A percentile compares a stretch with the other conserved stretches of the same genome.
These are phyloP conservation scores for Agonopterix alstromeriana DNA, from an alignment of 2,888 invertebrate genomes.

Conservation along the genomic window DNA sequence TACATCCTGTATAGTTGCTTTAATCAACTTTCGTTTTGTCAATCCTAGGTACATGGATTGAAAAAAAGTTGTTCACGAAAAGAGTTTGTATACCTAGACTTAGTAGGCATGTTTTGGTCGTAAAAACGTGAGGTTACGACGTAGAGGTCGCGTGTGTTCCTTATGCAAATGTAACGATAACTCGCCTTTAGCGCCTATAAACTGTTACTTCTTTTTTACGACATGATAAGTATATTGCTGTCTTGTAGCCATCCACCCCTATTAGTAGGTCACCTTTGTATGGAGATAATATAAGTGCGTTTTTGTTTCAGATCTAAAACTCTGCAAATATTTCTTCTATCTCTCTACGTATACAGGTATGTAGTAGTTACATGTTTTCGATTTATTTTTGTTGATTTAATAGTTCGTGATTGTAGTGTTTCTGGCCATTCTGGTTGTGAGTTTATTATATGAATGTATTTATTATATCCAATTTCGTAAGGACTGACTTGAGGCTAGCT, in stretches of 20 bases:
- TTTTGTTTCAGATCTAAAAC: constrained; percentile 50
- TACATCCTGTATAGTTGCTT: too few species aligned
- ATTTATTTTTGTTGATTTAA: too few species aligned
- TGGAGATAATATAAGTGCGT: constrained; percentile 31
- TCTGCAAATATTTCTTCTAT: not conserved
- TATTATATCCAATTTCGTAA: too few species aligned
- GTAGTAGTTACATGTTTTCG: not conserved
- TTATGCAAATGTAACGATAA: constrained; percentile 73
- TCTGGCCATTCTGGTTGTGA: too few species aligned
- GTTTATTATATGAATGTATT: too few species aligned
- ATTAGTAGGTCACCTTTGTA: constrained; percentile 36
- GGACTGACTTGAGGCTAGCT: too few species aligned
- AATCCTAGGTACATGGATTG: too few species aligned
- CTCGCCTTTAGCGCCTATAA: constrained; percentile 70
- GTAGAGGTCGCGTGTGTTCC: constrained; percentile 26
- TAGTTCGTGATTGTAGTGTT: too few species aligned
- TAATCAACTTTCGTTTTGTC: too few species aligned
- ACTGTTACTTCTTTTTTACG: constrained; percentile 68
- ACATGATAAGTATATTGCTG: constrained; percentile 69
- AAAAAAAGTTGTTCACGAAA: too few species aligned
- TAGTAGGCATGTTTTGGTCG: constrained; percentile 38
- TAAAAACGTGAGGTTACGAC: constrained; percentile 57
- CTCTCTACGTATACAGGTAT: not conserved
- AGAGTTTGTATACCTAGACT: constrained; percentile 23
- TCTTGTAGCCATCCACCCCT: constrained; percentile 34